phyloP scores from a whole-genome alignment of 2,888 invertebrate species.

The Hyposoter dolosus region DNA sequence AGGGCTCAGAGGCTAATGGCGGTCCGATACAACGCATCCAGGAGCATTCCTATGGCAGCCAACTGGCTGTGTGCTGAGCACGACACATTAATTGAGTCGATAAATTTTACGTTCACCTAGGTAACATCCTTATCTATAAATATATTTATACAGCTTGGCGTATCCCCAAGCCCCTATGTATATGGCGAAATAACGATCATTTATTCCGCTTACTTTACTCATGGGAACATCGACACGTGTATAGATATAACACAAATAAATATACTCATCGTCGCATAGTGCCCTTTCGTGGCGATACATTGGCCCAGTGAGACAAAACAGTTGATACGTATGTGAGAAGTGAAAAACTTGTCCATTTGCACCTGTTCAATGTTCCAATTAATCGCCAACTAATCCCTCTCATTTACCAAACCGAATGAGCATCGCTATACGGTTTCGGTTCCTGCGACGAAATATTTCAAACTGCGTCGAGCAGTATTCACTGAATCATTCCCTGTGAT shows the following conservation, averaged over 20 bases:
- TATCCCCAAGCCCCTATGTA: constrained; percentile 24
- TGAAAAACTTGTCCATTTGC: constrained; percentile 28
- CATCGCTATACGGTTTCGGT: background rate
- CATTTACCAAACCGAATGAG: background rate
- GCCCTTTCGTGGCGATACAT: background rate
- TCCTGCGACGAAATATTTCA: background rate
- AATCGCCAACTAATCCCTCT: constrained; percentile 9
- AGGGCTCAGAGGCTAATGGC: constrained; percentile 19
- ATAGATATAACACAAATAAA: constrained; percentile 8
- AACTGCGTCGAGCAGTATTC: background rate
- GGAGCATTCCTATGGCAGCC: constrained; percentile 28
- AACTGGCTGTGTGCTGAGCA: constrained; percentile 13
- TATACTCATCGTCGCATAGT: background rate
- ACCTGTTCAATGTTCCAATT: constrained; percentile 36
- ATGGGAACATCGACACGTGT: constrained; percentile 14
- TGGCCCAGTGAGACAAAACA: background rate
- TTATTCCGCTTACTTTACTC: constrained; percentile 32
- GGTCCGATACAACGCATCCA: constrained; percentile 39
- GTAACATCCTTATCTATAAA: constrained; percentile 22
- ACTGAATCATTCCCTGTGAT: background rate
- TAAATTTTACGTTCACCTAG: constrained; percentile 73
- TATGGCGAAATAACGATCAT: constrained; percentile 28
- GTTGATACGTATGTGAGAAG: constrained; percentile 6
- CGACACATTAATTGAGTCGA: constrained; percentile 79
- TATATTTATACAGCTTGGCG: background rate